phyloP scores from a whole-genome alignment of 1,140 invertebrate species.

The Leptinotarsa lineolata region DNA sequence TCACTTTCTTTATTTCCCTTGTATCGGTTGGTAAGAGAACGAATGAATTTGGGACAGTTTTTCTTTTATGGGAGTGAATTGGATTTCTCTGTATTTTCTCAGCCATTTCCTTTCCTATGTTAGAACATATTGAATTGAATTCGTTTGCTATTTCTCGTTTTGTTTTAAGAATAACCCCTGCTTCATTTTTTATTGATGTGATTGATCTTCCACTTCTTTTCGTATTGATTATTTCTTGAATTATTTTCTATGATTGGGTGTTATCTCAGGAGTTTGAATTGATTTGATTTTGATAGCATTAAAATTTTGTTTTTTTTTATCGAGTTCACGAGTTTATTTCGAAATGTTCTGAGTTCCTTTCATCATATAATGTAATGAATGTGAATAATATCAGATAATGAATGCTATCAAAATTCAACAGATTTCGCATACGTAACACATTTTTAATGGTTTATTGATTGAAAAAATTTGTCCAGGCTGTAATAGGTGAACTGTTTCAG shows the following conservation, averaged over 20 bases:
- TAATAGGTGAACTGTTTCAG: too few relatives aligned
- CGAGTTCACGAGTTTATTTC: constrained; percentile 4
- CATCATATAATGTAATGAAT: too few relatives aligned
- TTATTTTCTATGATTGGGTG: not conserved
- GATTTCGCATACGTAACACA: too few relatives aligned
- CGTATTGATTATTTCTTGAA: constrained; percentile 11
- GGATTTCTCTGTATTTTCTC: not conserved
- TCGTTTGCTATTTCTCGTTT: not conserved
- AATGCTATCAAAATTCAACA: too few relatives aligned
- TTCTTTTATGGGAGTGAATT: too few relatives aligned
- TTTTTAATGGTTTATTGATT: too few relatives aligned
- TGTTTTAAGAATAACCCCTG: not conserved
- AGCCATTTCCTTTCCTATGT: not conserved
- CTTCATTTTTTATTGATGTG: not conserved
- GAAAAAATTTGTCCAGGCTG: too few relatives aligned
- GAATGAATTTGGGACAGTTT: too few relatives aligned
- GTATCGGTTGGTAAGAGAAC: too few relatives aligned
- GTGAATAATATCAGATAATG: too few relatives aligned
- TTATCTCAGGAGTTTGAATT: not conserved
- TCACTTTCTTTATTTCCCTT: too few relatives aligned
- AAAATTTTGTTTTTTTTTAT: constrained; percentile 22
- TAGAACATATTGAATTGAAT: not conserved
- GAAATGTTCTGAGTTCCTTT: constrained; percentile 11
- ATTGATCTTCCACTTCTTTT: not conserved
- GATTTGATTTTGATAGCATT: constrained; percentile 10